Evolutionary conservation across 2,113 vertebrate genomes (phyloP), one percentile per base, ranked within the genome.

Genomic region (Fukomys damarensis): DNA sequence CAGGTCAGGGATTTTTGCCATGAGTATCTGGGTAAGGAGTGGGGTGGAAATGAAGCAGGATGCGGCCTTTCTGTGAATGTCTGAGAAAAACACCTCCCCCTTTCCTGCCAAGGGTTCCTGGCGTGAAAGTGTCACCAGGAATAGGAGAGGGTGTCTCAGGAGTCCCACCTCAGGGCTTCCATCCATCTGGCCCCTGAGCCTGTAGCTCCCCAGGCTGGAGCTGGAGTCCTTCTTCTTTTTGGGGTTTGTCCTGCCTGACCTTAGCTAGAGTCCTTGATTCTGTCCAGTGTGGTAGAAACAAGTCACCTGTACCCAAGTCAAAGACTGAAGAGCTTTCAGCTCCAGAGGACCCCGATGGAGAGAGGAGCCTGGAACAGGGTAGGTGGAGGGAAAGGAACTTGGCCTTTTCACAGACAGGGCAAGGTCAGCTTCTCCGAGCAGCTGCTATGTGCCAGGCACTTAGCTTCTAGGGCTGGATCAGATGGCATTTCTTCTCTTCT

Each of bases 381-480:
- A 46, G 14, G 11, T 54, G 19, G 59, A 87, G 83, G 13, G 58
- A 65, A 32, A 46, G 52, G 77, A 28, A 4, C 16, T 10, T 13
- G 14, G 26, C 20, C 22, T 58, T 20, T 10, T 20, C 56, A 65
- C 46, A 14, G 0, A 0, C 35, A 11, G 0, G 5, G 32, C 28
- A 52, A 63, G 74, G 16, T 61, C 4, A 10, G 89, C 58, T 92
- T 9, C 35, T 20, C 0, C 8, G 41, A 84, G 88, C 19, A 0
- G 52, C 58, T 61, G 6, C 26, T 28, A 58, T 54, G 52, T 43
- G 24, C 58, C 43, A 20, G 13, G 59, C 20, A 13, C 32, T 43
- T 66, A 38, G 49, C 30, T 7, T 24, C 16, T 6, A 7, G 16
- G 35, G 20, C 26, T 8, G 41, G 49, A 35, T 41, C 24, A 9